Conservation (phyloP, 2,797 vertebrate genomes). For the Buceros bicornis region DNA sequence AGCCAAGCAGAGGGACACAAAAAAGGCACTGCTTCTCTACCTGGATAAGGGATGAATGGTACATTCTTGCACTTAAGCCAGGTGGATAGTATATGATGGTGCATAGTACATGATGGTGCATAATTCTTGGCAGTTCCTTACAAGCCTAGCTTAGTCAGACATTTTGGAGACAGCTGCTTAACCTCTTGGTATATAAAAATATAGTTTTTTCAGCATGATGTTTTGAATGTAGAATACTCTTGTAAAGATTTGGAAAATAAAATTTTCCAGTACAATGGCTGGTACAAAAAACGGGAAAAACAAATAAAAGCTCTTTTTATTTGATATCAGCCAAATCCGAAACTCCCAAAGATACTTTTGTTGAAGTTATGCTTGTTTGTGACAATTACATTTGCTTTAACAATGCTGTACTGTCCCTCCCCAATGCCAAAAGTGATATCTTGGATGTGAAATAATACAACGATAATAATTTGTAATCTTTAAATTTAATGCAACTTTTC, state of each 20-base stretch:
- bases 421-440: neutral
- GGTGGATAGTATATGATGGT: neutral
- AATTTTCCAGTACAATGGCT: neutral
- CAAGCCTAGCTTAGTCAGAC: neutral
- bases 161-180: neutral
- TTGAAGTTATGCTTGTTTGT: neutral
- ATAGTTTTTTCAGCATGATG: neutral
- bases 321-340: neutral
- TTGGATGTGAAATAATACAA: neutral
- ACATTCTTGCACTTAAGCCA: neutral
- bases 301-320: neutral
- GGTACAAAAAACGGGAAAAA: neutral
- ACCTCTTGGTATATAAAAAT: neutral
- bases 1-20: neutral
- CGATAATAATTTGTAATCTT: neutral
- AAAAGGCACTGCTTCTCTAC: neutral
- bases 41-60: neutral
- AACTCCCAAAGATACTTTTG: neutral
- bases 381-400: neutral
- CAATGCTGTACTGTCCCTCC: neutral
- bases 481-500: neutral
- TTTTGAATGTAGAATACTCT: neutral
- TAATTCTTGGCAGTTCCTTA: neutral
- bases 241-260: neutral
- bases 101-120: accelerated